A percentile compares a stretch with the other conserved stretches of the same genome.
Conservation (phyloP, 2,113 vertebrate genomes). For the Capreolus pygargus region DNA sequence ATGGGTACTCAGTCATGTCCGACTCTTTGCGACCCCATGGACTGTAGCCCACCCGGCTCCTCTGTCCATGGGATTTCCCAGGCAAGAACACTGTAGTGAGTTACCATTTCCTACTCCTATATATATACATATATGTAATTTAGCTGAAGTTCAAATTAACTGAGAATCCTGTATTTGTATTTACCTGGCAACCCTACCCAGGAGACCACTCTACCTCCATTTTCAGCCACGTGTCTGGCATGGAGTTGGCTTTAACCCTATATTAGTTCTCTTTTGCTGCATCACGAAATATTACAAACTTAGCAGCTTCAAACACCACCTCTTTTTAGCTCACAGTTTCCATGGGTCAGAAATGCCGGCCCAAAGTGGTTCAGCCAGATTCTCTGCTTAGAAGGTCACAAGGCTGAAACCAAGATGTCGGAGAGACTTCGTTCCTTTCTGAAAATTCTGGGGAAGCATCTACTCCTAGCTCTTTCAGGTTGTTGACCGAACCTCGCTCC, state of each 20-base stretch:
- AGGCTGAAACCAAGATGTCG: neutral
- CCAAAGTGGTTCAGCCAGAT: neutral
- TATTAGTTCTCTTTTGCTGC: neutral
- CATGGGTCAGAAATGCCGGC: neutral
- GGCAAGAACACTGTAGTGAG: neutral
- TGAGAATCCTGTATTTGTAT: neutral
- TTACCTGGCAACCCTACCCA: neutral
- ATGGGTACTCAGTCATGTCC: neutral
- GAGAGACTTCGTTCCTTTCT: neutral
- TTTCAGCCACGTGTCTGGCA: neutral
- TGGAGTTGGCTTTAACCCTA: neutral
- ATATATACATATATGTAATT: neutral
- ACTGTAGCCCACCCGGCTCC: neutral
- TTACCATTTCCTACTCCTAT: neutral
- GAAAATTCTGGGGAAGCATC: neutral
- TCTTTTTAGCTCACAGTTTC: neutral
- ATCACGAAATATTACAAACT: neutral
- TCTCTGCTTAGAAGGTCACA: slow-evolving; percentile 16
- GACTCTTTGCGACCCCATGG: neutral
- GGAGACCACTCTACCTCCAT: neutral
- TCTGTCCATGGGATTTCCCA: neutral
- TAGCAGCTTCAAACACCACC: neutral
- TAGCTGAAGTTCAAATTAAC: neutral
- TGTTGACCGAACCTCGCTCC: neutral
- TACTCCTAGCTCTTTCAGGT: neutral